These are phyloP conservation scores for Operophtera brumata DNA, from an alignment of 2,888 invertebrate species.

Conservation along the genomic window DNA sequence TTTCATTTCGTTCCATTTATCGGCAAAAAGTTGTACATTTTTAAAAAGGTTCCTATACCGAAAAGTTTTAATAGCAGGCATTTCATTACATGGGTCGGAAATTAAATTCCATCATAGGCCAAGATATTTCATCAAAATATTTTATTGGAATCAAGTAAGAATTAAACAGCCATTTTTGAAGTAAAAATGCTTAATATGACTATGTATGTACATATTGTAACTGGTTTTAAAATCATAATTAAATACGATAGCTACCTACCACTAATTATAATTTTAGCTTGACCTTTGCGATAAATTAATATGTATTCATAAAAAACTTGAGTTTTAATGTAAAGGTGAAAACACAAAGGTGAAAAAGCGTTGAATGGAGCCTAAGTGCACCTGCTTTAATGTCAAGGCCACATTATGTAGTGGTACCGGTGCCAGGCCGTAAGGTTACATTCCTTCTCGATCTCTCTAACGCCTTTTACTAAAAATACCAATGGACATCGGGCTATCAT, in stretches of 20 bases:
- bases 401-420: constrained; percentile 43
- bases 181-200: no score
- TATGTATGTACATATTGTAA: no score
- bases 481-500: constrained; percentile 35
- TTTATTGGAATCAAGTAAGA: background rate
- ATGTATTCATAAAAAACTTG: background rate
- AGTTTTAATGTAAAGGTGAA: constrained; percentile 29
- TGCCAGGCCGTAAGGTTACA: constrained; percentile 29
- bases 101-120: constrained; percentile 4
- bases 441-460: constrained; percentile 68
- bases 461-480: constrained; percentile 42
- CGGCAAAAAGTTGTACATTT: constrained; percentile 23
- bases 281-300: constrained; percentile 12
- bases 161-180: background rate
- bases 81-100: constrained; percentile 7
- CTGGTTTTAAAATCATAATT: no score
- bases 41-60: constrained; percentile 14
- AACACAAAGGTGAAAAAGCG: constrained; percentile 35
- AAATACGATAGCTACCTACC: no score
- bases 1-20: constrained; percentile 32
- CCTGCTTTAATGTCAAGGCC: constrained; percentile 38
- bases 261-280: background rate
- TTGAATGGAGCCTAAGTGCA: constrained; percentile 33
- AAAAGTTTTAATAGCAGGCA: constrained; percentile 13
- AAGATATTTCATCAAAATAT: constrained; percentile 1